Evolutionary conservation across 1,140 invertebrate genomes (phyloP), one percentile per base, ranked within the genome.

Genomic region (Heliconius hermathena): DNA sequence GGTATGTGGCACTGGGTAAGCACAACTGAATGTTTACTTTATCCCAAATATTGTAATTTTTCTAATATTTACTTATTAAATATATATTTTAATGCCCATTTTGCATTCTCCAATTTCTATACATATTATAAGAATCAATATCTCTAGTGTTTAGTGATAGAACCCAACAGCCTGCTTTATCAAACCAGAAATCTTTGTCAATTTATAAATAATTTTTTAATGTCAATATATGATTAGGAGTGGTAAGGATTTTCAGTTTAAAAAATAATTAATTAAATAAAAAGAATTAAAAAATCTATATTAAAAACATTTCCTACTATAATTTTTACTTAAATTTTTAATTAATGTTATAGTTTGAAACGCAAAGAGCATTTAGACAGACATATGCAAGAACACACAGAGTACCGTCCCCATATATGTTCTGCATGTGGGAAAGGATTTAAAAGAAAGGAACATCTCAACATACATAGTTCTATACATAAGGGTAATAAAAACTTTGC

Each of bases 401-500:
- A 97, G 1, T 96, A 97, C 74, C 91, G 97, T 78, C 95, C 95
- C 2, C 94, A 97, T 79, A 95, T 96, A 3, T 97, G 97, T 88
- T 95, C 95, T 1, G 96, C 97, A 13, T 97, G 97, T 86, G 96
- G 96, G 90, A 97, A 97, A 86, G 96, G 95, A 1, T 98, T 97
- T 88, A 97, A 98, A 86, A 94, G 97, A 81, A 98, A 97, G 94
- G 97, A 98, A 83, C 97, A 98, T 85, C 89, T 98, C 20, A 97
- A 97, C 88, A 95, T 97, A 36, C 97, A 98, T 87, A 96, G 96
- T 82, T 96, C 97, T 16, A 97, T 97, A 84, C 97, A 98, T 86
- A 97, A 96, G 11, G 97, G 97, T 3, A 96, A 97, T 80, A 98
- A 98, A 88, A 97, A 96, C 8, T 96, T 97, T 85, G 95, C 96